Base-by-base conservation (phyloP, 1,140 invertebrate genomes). In the Lysiphlebus fabarum region DNA sequence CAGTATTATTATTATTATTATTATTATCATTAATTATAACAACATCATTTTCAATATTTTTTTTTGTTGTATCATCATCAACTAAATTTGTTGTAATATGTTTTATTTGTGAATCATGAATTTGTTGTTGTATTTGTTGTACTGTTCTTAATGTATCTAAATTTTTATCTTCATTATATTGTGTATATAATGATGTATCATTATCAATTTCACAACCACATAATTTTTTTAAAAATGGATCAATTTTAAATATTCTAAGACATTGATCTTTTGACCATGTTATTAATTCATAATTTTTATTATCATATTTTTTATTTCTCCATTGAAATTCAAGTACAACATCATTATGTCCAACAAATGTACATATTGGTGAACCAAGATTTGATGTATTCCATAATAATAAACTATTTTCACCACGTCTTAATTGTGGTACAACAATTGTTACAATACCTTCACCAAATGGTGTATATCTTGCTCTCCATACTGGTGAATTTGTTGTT, bases 241-340 rank as follows among this genome's bases (percentile, higher is more conserved):
- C 91, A 65, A 97, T 90, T 71, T 88, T 88, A 89, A 94, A 97
- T 12, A 97, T 87, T 55, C 95, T 81, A 17, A 98, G 81, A 51
- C 87, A 93, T 67, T 96, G 92, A 83, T 98, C 95, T 71, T 93
- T 89, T 0, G 92, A 95, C 95, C 94, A 98, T 1, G 94, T 97
- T 0, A 98, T 86, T n/a, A 98, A 74, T 73, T 98, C 91, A 76
- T 89, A 89, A 67, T 93, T 88, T 48, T 65, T 78, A 67, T 71
- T 84, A 76, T 82, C 83, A 85, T 75, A 80, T 78, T 72, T 81
- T 62, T 86, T 84, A 44, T 86, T 83, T 59, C 92, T 83, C 94
- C 94, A 97, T 65, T 93, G 91, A 86, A 97, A 97, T 69, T 97
- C 95, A 41, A 96, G 79, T 40, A 97, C 92, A 41, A 95, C 92